These are phyloP conservation scores for Scrobipalpa costella DNA, from an alignment of 2,888 invertebrate genomes.

Conservation along the genomic window DNA sequence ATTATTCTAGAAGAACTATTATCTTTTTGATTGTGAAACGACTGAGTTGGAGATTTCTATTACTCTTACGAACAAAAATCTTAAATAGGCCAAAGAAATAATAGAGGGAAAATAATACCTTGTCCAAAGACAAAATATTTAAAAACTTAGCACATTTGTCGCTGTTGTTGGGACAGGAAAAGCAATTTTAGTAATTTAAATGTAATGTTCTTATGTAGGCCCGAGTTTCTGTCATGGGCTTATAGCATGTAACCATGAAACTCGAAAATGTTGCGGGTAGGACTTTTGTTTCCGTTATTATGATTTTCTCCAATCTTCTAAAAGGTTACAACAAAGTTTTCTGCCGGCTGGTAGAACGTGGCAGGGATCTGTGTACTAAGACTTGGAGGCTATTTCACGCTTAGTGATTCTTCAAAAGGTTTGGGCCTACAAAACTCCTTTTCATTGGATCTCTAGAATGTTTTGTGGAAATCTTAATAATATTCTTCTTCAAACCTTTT, in stretches of 20 bases:
- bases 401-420: conserved; percentile 26
- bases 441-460: background rate
- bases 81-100: background rate
- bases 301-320: background rate
- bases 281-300: background rate
- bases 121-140: background rate
- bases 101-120: background rate
- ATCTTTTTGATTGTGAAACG: background rate
- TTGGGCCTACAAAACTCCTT: conserved; percentile 8
- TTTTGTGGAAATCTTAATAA: background rate
- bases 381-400: conserved; percentile 28
- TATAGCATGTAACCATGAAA: conserved; percentile 3
- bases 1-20: background rate
- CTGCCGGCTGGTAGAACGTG: background rate
- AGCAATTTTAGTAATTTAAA: conserved; percentile 4
- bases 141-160: background rate
- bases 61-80: too few species aligned
- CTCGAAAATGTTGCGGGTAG: background rate
- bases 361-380: conserved; percentile 17
- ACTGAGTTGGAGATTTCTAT: background rate
- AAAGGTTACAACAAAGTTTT: too few species aligned
- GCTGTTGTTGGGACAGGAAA: background rate
- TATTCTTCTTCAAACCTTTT: background rate
- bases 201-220: background rate
- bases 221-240: background rate